phyloP scores from a whole-genome alignment of 1,140 invertebrate genomes.

The Drosophila yakuba region DNA sequence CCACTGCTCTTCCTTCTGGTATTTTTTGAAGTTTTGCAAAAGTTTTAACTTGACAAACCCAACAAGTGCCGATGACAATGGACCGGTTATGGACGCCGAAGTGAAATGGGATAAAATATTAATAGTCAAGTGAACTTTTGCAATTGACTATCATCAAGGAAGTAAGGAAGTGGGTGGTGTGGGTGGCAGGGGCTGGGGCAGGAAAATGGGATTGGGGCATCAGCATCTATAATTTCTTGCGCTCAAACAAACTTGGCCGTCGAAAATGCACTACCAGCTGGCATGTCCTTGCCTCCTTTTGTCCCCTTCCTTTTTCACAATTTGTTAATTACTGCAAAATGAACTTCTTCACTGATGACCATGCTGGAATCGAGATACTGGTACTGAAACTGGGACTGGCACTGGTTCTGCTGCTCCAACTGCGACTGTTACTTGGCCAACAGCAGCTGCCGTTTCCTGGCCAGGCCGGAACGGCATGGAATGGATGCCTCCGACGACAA shows the following conservation, averaged over 20 bases:
- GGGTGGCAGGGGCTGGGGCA: not conserved
- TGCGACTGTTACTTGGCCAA: constrained; percentile 39
- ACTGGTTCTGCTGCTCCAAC: not conserved
- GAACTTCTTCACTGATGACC: constrained; percentile 67
- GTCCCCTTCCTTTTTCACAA: constrained; percentile 50
- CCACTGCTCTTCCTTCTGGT: constrained; percentile 15
- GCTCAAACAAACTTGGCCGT: constrained; percentile 71
- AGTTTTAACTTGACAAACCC: constrained; percentile 62
- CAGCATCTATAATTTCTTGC: constrained; percentile 78
- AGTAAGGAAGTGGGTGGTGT: constrained; percentile 18
- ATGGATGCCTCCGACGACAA: constrained; percentile 53
- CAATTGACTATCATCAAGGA: constrained; percentile 76
- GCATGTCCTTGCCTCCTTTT: constrained; percentile 4
- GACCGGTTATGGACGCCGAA: constrained; percentile 46
- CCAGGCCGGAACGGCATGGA: constrained; percentile 26
- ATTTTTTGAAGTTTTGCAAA: constrained; percentile 49
- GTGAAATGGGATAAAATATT: constrained; percentile 80
- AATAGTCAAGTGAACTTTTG: constrained; percentile 74
- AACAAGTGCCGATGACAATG: constrained; percentile 76
- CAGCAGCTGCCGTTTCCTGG: constrained; percentile 61
- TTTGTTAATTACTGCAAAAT: constrained; percentile 82
- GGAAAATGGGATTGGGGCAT: constrained; percentile 35
- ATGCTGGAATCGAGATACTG: constrained; percentile 8
- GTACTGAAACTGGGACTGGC: not conserved
- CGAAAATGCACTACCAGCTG: constrained; percentile 55